These are phyloP conservation scores for Brachionus plicatilis DNA, from an alignment of 1,140 invertebrate genomes.

Conservation along the genomic window DNA sequence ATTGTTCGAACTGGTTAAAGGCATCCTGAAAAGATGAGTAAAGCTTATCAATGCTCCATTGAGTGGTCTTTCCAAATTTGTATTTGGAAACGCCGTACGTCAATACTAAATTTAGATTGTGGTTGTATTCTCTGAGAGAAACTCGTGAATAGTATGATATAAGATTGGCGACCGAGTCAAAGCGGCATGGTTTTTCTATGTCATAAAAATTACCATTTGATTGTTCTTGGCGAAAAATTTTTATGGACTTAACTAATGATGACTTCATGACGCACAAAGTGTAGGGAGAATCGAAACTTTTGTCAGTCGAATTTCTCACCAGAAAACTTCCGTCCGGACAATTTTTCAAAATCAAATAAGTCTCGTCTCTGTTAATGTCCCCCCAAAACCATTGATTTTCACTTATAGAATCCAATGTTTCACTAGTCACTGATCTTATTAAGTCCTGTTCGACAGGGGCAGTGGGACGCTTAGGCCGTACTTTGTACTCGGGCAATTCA, in stretches of 20 bases:
- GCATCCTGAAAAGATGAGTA: conserved; percentile 26
- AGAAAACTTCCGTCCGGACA: conserved; percentile 33
- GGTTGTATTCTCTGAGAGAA: conserved; percentile 30
- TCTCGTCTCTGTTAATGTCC: background rate
- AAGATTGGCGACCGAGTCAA: background rate
- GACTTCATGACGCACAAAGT: conserved; percentile 28
- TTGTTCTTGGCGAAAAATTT: conserved; percentile 5
- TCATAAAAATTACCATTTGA: background rate
- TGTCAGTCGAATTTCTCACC: conserved; percentile 12
- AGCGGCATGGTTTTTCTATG: conserved; percentile 33
- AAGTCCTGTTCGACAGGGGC: background rate
- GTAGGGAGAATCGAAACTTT: background rate
- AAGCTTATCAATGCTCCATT: conserved; percentile 21
- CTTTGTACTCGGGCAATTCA: conserved; percentile 4
- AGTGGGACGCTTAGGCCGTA: background rate
- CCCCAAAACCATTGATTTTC: conserved; percentile 36
- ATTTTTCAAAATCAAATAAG: conserved; percentile 23
- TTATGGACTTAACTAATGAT: conserved; percentile 11
- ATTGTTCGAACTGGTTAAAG: background rate
- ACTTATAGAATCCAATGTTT: background rate
- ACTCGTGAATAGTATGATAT: conserved; percentile 31
- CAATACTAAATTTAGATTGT: conserved; percentile 25
- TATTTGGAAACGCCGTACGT: conserved; percentile 25
- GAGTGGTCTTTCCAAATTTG: conserved; percentile 29
- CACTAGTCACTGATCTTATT: background rate